Base-by-base conservation (phyloP, 37 sponge, comb jelly and placozoan genomes). In the Ephydatia muelleri region DNA sequence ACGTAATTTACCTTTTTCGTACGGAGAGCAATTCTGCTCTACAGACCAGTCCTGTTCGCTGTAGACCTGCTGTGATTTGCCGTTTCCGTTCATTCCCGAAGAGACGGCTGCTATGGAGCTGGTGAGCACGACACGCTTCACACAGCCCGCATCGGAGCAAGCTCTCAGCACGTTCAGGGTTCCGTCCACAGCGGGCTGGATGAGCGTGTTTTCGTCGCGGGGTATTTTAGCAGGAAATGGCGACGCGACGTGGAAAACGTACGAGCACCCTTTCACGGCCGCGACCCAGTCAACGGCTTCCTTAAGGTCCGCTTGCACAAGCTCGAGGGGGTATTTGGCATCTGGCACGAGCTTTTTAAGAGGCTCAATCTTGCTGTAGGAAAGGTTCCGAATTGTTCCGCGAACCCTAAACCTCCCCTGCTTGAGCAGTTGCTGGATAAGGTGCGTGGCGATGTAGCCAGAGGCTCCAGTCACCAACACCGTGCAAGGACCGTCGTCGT, bases 391-490 rank as follows among this genome's bases (percentile, higher is more conserved):
- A 19, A 97, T 94, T 25, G 98, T 91, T 36, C 98, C 96, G 26
- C 93, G 90, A 13, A 95, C 94, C 2, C 85, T 73, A 29, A 57
- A 86, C 40, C 80, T 73, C n/a, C 94, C 91, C 22, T 82, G 40
- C 47, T 79, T 76, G 2, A 93, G 80, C 30, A 97, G 93, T 57
- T 83, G 84, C 74, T 87, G 71, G 67, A 93, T 82, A 74, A 93
- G 29, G 38, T 93, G 94, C 9, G 92, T 74, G 22, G 96, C 96
- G 23, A 97, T 79, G 82, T 70, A 97, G 0, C 98, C 98, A 0
- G 98, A 93, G 19, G 94, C 96, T 6, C 98, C 98, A 25, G 96
- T 97, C 39, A 97, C 98, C 48, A 97, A 69, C 65, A 95, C 97
- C 34, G 68, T 72, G 19, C 80, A 80, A 31, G 81, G 71, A 38